These are phyloP conservation scores for Drosophila stalkeri DNA, from an alignment of 2,888 invertebrate genomes.

Conservation along the genomic window DNA sequence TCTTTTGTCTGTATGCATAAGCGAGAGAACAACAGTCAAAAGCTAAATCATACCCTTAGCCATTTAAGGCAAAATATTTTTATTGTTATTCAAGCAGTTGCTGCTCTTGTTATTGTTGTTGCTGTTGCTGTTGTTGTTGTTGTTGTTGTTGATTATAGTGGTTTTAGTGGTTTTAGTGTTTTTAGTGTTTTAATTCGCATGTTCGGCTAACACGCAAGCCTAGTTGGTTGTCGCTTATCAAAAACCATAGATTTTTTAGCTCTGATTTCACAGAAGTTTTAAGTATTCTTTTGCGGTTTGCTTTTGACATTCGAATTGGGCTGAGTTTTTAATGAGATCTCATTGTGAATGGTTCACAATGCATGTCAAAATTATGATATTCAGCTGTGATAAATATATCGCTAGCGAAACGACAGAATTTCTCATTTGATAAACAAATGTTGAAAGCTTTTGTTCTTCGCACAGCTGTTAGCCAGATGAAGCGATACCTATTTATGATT, in stretches of 20 bases:
- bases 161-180: slow-evolving; percentile 21
- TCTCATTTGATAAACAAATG: slow-evolving; percentile 13
- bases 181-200: slow-evolving; percentile 48
- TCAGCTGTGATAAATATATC: background rate
- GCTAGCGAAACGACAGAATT: background rate
- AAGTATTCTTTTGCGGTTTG: slow-evolving; percentile 17
- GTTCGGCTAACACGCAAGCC: slow-evolving; percentile 65
- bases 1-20: background rate
- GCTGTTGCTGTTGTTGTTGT: slow-evolving; percentile 24
- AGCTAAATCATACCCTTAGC: background rate
- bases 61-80: slow-evolving; percentile 28
- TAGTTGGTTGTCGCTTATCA: slow-evolving; percentile 40
- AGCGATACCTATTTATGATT: slow-evolving; percentile 18
- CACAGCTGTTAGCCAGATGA: slow-evolving; percentile 51
- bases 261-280: slow-evolving; percentile 13
- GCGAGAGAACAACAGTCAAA: background rate
- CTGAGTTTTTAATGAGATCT: background rate
- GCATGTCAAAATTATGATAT: background rate
- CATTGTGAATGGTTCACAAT: slow-evolving; percentile 1
- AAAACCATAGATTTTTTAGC: slow-evolving; percentile 24
- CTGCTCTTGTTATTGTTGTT: slow-evolving; percentile 24
- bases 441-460: background rate
- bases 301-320: slow-evolving; percentile 12
- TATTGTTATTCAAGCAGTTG: slow-evolving; percentile 27
- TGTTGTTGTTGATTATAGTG: slow-evolving; percentile 27